Conservation (phyloP, 2,113 vertebrate species). For the Hystrix cristata region DNA sequence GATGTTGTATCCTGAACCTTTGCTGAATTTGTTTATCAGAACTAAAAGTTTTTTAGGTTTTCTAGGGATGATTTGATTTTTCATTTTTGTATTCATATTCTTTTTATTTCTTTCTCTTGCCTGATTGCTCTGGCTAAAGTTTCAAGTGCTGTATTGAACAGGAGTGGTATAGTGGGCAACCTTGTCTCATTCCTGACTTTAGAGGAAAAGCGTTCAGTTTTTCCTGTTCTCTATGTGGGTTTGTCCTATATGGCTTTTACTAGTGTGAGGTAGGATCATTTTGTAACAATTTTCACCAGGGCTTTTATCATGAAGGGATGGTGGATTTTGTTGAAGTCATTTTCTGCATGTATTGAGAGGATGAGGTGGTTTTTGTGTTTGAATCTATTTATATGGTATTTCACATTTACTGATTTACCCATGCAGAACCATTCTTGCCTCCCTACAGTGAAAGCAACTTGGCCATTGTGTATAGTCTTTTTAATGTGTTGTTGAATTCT, state of each 20-base stretch:
- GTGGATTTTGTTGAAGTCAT: neutral
- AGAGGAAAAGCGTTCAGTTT: neutral
- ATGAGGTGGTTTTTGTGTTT: neutral
- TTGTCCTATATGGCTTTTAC: neutral
- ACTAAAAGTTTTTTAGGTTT: neutral
- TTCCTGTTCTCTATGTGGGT: neutral
- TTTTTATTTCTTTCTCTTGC: neutral
- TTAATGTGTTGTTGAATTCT: neutral
- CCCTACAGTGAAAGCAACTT: neutral
- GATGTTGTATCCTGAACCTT: neutral
- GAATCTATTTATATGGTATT: neutral
- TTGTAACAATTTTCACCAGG: neutral
- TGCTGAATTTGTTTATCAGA: neutral
- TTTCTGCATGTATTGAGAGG: neutral
- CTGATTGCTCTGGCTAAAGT: neutral
- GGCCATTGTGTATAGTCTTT: neutral
- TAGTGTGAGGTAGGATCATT: neutral
- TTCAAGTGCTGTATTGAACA: neutral
- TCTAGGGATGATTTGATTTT: neutral
- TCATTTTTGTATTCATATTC: neutral
- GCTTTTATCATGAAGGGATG: neutral
- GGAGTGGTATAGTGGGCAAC: neutral
- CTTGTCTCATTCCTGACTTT: neutral
- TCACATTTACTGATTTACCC: neutral
- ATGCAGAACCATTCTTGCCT: neutral